These are phyloP conservation scores for Dynastes maya DNA, from an alignment of 2,888 invertebrate genomes.

Conservation along the genomic window DNA sequence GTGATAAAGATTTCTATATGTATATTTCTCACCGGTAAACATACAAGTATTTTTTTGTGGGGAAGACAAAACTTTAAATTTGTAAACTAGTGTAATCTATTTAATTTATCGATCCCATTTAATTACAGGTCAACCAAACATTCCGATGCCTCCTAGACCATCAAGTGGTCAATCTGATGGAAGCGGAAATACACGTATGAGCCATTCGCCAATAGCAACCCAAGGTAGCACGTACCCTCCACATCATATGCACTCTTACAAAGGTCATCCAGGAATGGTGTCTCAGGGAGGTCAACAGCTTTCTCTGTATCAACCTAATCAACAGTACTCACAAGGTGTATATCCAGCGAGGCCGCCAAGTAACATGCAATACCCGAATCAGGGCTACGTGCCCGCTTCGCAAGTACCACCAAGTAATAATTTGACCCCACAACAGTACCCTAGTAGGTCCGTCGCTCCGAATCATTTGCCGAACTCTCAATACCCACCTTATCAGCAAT, in stretches of 20 bases:
- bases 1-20: too few relatives aligned
- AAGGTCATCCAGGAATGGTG: constrained; percentile 74
- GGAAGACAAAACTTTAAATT: too few relatives aligned
- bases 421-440: constrained; percentile 71
- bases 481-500: constrained; percentile 65
- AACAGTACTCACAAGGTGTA: constrained; percentile 74
- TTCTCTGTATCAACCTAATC: constrained; percentile 74
- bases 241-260: constrained; percentile 76
- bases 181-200: constrained; percentile 78
- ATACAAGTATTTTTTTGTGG: too few relatives aligned
- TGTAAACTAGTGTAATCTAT: too few relatives aligned
- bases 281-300: constrained; percentile 71
- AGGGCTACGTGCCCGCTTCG: constrained; percentile 73
- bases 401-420: constrained; percentile 63
- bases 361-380: constrained; percentile 72
- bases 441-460: constrained; percentile 72
- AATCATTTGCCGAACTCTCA: constrained; percentile 73
- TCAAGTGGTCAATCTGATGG: constrained; percentile 83
- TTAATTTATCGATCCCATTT: background rate
- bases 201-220: constrained; percentile 80
- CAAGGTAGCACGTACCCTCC: constrained; percentile 75
- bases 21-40: too few relatives aligned
- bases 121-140: constrained; percentile 86
- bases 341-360: constrained; percentile 70
- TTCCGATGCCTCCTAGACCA: constrained; percentile 96